Evolutionary conservation across 2,888 invertebrate species (phyloP).

Genomic region (Lasioglossum malachurum): DNA sequence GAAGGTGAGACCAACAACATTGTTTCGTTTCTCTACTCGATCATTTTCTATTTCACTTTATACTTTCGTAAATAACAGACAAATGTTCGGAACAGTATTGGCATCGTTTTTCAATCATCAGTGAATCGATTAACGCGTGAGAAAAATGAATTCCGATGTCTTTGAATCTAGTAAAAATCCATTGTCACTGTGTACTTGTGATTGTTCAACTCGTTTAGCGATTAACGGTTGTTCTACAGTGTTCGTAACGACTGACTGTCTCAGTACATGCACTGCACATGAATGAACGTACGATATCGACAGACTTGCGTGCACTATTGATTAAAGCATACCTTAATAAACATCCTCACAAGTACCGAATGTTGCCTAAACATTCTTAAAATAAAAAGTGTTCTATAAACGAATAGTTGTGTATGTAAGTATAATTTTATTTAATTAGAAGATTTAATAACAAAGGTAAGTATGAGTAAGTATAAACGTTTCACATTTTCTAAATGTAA

Average conservation of each 20-base stretch:
- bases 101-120: background rate
- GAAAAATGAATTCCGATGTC: background rate
- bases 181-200: background rate
- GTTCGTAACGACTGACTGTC: background rate
- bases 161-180: background rate
- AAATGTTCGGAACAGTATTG: background rate
- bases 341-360: background rate
- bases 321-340: conserved; percentile 53
- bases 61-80: background rate
- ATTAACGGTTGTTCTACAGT: background rate
- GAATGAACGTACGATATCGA: background rate
- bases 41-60: background rate
- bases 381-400: conserved; percentile 9
- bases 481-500: background rate
- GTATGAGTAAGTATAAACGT: conserved; percentile 31
- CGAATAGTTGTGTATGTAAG: conserved; percentile 1
- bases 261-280: background rate
- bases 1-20: conserved; percentile 22
- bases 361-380: background rate
- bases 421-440: conserved; percentile 9
- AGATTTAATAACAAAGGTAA: conserved; percentile 37
- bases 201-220: background rate
- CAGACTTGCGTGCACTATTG: conserved; percentile 21
- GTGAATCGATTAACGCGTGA: background rate
- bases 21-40: conserved; percentile 6